Conservation (phyloP, 2,888 invertebrate species). For the Pandemis heparana region DNA sequence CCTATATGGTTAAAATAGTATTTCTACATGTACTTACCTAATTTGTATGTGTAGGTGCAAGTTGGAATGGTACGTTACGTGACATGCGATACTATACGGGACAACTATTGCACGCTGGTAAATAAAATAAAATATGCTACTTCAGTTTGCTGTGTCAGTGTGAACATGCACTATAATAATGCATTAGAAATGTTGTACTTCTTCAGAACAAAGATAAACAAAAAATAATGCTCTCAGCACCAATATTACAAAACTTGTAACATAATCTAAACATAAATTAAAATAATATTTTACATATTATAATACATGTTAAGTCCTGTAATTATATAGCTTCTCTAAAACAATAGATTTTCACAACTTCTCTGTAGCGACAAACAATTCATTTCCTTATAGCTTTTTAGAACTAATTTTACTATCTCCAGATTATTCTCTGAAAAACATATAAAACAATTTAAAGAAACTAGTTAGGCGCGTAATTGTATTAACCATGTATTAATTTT, state of each 20-base stretch:
- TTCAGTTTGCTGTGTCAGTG: slow-evolving; percentile 30
- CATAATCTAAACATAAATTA: slow-evolving; percentile 73
- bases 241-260: slow-evolving; percentile 66
- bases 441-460: neutral
- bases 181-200: slow-evolving; percentile 31
- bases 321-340: slow-evolving; percentile 39
- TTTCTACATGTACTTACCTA: slow-evolving; percentile 34
- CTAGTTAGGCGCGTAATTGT: neutral
- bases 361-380: slow-evolving; percentile 2
- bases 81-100: neutral
- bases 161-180: slow-evolving; percentile 27
- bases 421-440: neutral
- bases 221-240: slow-evolving; percentile 70
- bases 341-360: slow-evolving; percentile 18
- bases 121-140: slow-evolving; percentile 37
- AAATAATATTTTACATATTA: slow-evolving; percentile 75
- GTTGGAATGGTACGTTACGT: slow-evolving; percentile 23
- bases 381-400: neutral
- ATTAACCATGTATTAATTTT: neutral
- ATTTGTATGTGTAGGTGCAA: slow-evolving; percentile 36
- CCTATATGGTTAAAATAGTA: slow-evolving; percentile 16
- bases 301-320: slow-evolving; percentile 60
- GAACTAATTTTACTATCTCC: neutral
- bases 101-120: slow-evolving; percentile 48
- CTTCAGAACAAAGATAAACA: slow-evolving; percentile 53